Conservation (phyloP, 2,797 vertebrate species). For the Hoplostethus atlanticus region DNA sequence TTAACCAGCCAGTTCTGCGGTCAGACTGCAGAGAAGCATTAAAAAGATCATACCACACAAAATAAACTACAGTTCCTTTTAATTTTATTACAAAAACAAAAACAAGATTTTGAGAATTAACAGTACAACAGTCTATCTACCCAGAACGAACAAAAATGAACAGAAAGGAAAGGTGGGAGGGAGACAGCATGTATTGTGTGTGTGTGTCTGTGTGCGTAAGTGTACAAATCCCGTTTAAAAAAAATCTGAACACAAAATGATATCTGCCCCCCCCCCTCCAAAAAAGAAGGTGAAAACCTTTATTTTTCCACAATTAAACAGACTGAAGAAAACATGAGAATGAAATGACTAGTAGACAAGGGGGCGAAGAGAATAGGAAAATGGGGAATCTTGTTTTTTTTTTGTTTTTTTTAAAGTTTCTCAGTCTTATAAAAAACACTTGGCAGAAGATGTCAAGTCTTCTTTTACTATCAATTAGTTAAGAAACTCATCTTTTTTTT, state of each 20-base stretch:
- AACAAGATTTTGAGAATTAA: conserved; percentile 75
- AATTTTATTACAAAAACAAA: conserved; percentile 85
- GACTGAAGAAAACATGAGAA: conserved; percentile 28
- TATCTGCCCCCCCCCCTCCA: conserved; percentile 19
- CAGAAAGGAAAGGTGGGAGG: conserved; percentile 52
- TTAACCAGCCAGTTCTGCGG: no score
- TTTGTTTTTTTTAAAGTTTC: conserved; percentile 27
- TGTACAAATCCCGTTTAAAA: conserved; percentile 67
- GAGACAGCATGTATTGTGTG: conserved; percentile 48
- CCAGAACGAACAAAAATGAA: conserved; percentile 58
- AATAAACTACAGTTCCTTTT: conserved; percentile 74
- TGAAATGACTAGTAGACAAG: not conserved
- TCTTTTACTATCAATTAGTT: conserved; percentile 57
- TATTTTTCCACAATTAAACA: conserved; percentile 45
- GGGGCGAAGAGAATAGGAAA: not conserved
- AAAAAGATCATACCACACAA: conserved; percentile 20
- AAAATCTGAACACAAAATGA: conserved; percentile 32
- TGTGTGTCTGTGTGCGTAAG: conserved; percentile 31
- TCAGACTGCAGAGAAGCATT: not conserved
- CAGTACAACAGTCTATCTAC: conserved; percentile 82
- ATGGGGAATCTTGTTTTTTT: not conserved
- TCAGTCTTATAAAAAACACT: conserved; percentile 78
- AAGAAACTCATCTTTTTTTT: conserved; percentile 54
- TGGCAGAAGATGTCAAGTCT: conserved; percentile 68
- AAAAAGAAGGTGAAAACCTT: conserved; percentile 8